A percentile compares a stretch with the other conserved stretches of the same genome.
Conservation (phyloP, 2,113 vertebrate species). For the Dipodomys merriami region DNA sequence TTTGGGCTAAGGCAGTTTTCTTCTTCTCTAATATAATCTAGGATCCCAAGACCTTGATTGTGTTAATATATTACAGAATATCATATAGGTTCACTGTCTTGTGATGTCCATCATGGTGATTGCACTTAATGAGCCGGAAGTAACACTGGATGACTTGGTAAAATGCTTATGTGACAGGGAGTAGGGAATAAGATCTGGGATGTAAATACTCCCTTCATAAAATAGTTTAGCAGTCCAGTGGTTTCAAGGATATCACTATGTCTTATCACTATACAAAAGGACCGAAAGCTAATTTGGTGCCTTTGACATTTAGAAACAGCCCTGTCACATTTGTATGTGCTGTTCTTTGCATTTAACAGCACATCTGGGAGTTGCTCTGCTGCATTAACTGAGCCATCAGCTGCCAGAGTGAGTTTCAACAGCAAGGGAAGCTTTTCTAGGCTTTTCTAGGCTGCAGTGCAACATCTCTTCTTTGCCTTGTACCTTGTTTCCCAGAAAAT, state of each 20-base stretch:
- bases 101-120: not conserved
- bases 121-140: not conserved
- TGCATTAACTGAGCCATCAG: not conserved
- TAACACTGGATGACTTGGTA: not conserved
- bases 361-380: not conserved
- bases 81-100: not conserved
- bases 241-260: not conserved
- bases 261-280: not conserved
- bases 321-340: not conserved
- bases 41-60: not conserved
- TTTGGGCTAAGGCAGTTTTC: not conserved
- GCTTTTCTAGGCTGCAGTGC: not conserved
- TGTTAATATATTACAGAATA: not conserved
- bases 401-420: not conserved
- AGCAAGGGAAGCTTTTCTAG: not conserved
- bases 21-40: not conserved
- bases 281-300: not conserved
- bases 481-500: not conserved
- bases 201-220: not conserved
- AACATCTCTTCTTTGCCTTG: not conserved
- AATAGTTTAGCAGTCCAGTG: not conserved
- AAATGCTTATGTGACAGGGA: not conserved
- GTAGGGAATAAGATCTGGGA: not conserved
- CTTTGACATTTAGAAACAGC: not conserved
- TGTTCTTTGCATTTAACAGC: not conserved